Percentiles rank a stretch among this genome's conserved stretches.
These are phyloP conservation scores for Hypomecis punctinalis DNA, from an alignment of 2,888 invertebrate genomes.

Conservation along the genomic window DNA sequence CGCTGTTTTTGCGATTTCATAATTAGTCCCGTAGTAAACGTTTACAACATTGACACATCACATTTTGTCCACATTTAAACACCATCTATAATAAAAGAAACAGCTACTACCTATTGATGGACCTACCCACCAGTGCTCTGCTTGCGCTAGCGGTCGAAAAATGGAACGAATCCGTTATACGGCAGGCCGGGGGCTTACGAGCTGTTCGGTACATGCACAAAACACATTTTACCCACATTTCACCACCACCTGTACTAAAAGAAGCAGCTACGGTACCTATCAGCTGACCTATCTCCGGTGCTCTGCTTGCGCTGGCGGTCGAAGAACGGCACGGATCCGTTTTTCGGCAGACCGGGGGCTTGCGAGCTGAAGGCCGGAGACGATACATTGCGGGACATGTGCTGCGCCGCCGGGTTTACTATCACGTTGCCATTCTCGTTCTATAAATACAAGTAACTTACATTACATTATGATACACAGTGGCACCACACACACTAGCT, in stretches of 20 bases:
- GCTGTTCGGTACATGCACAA: too few relatives aligned
- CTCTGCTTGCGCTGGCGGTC: constrained; percentile 94
- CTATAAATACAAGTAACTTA: constrained; percentile 46
- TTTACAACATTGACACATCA: too few relatives aligned
- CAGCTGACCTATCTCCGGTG: constrained; percentile 88
- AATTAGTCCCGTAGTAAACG: too few relatives aligned
- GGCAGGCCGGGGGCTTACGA: not conserved
- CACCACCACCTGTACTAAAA: constrained; percentile 45
- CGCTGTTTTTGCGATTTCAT: too few relatives aligned
- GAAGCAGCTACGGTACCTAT: constrained; percentile 57
- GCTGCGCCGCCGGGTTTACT: constrained; percentile 55
- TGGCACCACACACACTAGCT: too few relatives aligned
- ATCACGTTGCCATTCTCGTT: constrained; percentile 65
- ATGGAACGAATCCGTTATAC: not conserved
- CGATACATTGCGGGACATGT: constrained; percentile 93
- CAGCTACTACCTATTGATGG: not conserved
- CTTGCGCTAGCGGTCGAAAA: not conserved
- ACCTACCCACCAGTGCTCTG: not conserved
- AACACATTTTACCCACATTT: not conserved
- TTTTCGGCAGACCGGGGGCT: constrained; percentile 91
- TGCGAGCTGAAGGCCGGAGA: constrained; percentile 93
- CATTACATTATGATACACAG: not conserved
- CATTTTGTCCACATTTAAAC: too few relatives aligned
- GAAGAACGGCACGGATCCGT: constrained; percentile 96
- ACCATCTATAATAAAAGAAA: too few relatives aligned